These are phyloP conservation scores for Misgurnus anguillicaudatus DNA, from an alignment of 2,113 vertebrate genomes.

Conservation along the genomic window DNA sequence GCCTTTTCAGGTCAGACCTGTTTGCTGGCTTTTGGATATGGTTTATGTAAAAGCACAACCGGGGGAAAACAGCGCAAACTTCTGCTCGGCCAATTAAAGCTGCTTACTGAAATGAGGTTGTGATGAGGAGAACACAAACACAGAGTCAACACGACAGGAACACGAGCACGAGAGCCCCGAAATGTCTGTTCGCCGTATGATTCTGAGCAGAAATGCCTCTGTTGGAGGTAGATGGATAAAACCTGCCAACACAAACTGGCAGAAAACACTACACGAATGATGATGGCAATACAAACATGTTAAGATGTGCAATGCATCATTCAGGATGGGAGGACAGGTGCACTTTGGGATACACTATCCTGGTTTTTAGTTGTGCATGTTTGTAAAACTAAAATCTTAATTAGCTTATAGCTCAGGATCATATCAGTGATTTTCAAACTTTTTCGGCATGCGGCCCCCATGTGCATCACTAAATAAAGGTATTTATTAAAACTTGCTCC, in stretches of 20 bases:
- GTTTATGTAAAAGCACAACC: slow-evolving; percentile 15
- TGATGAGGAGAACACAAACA: neutral
- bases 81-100: slow-evolving; percentile 20
- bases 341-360: neutral
- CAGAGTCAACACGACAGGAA: neutral
- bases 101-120: slow-evolving; percentile 12
- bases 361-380: neutral
- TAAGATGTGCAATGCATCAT: slow-evolving; percentile 13
- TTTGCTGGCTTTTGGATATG: slow-evolving; percentile 45
- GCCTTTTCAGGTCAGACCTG: slow-evolving; percentile 52
- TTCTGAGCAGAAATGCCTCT: too few relatives aligned
- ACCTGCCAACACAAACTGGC: neutral
- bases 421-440: too few relatives aligned
- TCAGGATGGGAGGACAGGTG: neutral
- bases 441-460: too few relatives aligned
- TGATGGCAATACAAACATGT: neutral
- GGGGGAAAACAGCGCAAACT: neutral
- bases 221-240: neutral
- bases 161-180: neutral
- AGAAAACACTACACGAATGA: slow-evolving; percentile 16
- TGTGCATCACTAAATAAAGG: too few relatives aligned
- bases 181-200: too few relatives aligned
- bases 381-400: neutral
- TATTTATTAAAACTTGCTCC: too few relatives aligned
- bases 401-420: too few relatives aligned